Evolutionary conservation across 2,797 vertebrate genomes (phyloP).

Genomic region (Enteromius mattozi): DNA sequence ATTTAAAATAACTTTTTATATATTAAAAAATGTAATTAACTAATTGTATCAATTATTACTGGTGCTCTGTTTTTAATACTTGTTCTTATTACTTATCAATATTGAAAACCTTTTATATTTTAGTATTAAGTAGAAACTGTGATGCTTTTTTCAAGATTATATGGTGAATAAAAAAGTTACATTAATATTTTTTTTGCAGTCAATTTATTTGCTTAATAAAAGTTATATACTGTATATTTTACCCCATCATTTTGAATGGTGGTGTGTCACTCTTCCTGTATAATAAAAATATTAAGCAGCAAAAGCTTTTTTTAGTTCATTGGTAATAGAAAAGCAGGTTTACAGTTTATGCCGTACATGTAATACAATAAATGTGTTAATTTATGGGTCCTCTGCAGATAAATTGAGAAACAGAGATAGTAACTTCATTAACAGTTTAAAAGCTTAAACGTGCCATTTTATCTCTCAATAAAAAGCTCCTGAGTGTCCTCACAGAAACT

Average conservation of each 20-base stretch:
- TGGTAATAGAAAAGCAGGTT: fast-evolving
- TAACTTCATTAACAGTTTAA: neutral
- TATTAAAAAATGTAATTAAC: neutral
- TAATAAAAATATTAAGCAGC: neutral
- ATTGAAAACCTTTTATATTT: neutral
- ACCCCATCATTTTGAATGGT: neutral
- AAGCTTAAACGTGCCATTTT: neutral
- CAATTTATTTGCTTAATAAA: neutral
- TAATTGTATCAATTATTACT: neutral
- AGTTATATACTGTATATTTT: neutral
- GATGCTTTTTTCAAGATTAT: neutral
- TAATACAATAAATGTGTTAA: neutral
- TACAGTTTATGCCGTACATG: neutral
- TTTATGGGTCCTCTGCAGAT: neutral
- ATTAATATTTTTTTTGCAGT: neutral
- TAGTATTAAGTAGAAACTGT: neutral
- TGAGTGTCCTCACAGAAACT: neutral
- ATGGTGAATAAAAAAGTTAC: neutral
- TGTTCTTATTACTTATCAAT: neutral
- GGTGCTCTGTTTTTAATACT: neutral
- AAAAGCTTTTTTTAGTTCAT: neutral
- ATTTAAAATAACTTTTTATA: neutral
- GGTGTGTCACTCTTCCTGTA: neutral
- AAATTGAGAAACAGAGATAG: neutral
- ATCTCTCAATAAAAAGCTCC: neutral